Evolutionary conservation across 2,888 invertebrate genomes (phyloP).

Genomic region (Caenorhabditis becei): DNA sequence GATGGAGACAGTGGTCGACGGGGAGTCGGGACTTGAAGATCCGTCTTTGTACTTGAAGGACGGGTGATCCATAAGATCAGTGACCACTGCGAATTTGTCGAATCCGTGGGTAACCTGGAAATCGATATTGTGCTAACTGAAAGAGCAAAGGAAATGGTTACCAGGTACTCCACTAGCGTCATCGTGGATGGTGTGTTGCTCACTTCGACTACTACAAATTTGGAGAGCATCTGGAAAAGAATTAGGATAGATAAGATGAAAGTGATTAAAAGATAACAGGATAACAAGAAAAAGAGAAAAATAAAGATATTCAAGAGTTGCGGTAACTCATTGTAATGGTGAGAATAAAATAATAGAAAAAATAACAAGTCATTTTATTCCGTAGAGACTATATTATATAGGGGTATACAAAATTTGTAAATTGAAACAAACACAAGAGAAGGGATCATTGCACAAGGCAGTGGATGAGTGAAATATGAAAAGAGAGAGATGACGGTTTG

Average conservation of each 20-base stretch:
- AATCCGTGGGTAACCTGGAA: slow-evolving; percentile 70
- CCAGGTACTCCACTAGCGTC: slow-evolving; percentile 70
- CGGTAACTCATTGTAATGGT: slow-evolving; percentile 20
- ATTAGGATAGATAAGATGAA: slow-evolving; percentile 5
- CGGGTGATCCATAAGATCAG: slow-evolving; percentile 68
- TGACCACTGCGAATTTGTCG: slow-evolving; percentile 69
- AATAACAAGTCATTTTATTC: slow-evolving; percentile 5
- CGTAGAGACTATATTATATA: not conserved
- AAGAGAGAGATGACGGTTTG: slow-evolving; percentile 30
- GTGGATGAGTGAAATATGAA: slow-evolving; percentile 47
- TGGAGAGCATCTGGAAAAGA: slow-evolving; percentile 66
- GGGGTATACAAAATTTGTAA: not conserved
- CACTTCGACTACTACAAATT: slow-evolving; percentile 71
- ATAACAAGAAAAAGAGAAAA: not conserved
- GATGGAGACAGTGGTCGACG: slow-evolving; percentile 53
- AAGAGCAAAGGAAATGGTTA: slow-evolving; percentile 18
- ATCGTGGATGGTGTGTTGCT: slow-evolving; percentile 66
- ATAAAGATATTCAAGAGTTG: slow-evolving; percentile 46
- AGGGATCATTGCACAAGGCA: slow-evolving; percentile 43
- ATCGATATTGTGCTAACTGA: not conserved
- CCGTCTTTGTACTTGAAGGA: slow-evolving; percentile 65
- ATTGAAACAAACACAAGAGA: not conserved
- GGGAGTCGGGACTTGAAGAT: slow-evolving; percentile 50
- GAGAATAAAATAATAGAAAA: not conserved
- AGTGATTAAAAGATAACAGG: not conserved